A percentile compares a stretch with the other conserved stretches of the same genome.
Conservation (phyloP, 2,797 vertebrate species). For the Poecile montanus region DNA sequence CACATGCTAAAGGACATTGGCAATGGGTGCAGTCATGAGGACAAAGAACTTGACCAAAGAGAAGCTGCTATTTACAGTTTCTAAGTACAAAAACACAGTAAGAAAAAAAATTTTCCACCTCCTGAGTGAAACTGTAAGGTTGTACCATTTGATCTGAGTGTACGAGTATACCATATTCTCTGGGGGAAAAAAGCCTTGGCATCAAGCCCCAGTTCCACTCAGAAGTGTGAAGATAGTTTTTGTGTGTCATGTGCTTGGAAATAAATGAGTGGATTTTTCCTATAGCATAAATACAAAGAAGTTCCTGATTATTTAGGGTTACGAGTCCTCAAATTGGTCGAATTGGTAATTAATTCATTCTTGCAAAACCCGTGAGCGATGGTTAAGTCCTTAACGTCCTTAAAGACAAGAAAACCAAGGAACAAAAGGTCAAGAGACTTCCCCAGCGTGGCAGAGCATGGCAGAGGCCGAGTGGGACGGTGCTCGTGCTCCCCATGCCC, state of each 20-base stretch:
- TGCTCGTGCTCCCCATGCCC: not conserved
- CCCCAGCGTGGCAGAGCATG: not conserved
- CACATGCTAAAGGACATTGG: not conserved
- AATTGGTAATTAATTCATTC: slow-evolving; percentile 21
- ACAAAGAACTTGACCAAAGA: not conserved
- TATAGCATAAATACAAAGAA: not conserved
- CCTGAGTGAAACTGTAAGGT: not conserved
- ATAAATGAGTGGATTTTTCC: slow-evolving; percentile 45
- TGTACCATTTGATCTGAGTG: slow-evolving; percentile 3
- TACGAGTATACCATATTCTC: slow-evolving; percentile 33
- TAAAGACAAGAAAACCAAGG: not conserved
- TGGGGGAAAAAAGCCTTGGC: slow-evolving; percentile 25
- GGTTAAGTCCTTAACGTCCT: not conserved
- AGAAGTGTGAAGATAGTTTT: slow-evolving; percentile 60
- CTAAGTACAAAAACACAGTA: not conserved
- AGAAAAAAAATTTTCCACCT: not conserved
- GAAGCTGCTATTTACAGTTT: not conserved
- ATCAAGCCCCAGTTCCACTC: slow-evolving; percentile 34
- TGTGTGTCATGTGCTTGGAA: slow-evolving; percentile 17
- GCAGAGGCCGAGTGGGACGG: rapidly evolving
- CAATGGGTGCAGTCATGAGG: not conserved
- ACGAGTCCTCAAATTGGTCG: not conserved
- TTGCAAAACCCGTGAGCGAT: not conserved
- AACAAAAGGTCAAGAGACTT: not conserved
- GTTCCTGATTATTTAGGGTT: not conserved